Conservation (phyloP, 2,888 invertebrate species). For the Pycnomerus fuliginosus region DNA sequence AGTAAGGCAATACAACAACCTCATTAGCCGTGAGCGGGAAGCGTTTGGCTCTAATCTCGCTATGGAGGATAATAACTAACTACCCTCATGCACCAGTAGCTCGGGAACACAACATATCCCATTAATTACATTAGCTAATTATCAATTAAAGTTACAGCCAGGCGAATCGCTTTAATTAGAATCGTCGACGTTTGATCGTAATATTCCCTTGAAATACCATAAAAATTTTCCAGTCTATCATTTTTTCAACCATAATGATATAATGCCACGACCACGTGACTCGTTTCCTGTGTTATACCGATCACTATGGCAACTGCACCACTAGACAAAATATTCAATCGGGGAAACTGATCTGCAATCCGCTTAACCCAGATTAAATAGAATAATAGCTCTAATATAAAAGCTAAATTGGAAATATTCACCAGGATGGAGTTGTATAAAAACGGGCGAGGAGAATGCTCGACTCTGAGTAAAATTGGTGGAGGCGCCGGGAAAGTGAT, state of each 20-base stretch:
- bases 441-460: too few species aligned
- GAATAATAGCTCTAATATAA: conserved; percentile 40
- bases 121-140: conserved; percentile 43
- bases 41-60: conserved; percentile 30
- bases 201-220: too few species aligned
- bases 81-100: conserved; percentile 26
- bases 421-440: too few species aligned
- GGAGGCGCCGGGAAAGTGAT: too few species aligned
- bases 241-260: too few species aligned
- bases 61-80: conserved; percentile 35
- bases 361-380: conserved; percentile 42
- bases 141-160: conserved; percentile 40
- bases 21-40: conserved; percentile 29
- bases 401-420: conserved; percentile 38
- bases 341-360: conserved; percentile 38
- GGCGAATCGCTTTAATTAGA: conserved; percentile 39
- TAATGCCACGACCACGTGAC: not conserved
- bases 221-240: too few species aligned
- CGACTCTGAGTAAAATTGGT: too few species aligned
- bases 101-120: conserved; percentile 20
- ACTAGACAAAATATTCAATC: conserved; percentile 39
- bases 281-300: conserved; percentile 9
- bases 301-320: conserved; percentile 37
- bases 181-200: conserved; percentile 22
- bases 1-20: conserved; percentile 36